Conservation (phyloP, 2,797 vertebrate species). For the Mormyrops boulengeri region DNA sequence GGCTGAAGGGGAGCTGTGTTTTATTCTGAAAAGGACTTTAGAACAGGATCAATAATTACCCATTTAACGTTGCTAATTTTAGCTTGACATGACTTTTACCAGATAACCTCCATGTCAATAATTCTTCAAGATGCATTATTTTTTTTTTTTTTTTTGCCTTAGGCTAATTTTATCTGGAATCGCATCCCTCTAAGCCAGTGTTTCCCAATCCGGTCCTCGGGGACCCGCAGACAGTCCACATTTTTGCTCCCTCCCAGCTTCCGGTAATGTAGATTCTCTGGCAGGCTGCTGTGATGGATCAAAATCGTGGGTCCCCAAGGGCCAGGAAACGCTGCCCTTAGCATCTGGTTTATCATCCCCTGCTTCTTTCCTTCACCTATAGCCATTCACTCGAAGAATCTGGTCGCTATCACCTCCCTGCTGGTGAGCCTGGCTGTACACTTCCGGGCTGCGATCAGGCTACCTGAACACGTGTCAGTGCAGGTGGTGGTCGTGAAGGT, state of each 20-base stretch:
- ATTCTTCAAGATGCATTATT: neutral
- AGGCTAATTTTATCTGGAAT: neutral
- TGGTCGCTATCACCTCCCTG: constrained; percentile 83
- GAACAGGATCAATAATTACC: neutral
- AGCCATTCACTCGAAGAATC: constrained; percentile 91
- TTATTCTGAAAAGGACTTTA: neutral
- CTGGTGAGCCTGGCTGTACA: constrained; percentile 85
- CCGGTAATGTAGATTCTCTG: neutral
- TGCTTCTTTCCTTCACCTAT: neutral
- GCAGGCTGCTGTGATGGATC: neutral
- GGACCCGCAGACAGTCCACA: neutral
- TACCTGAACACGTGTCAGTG: constrained; percentile 85
- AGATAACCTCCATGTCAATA: neutral
- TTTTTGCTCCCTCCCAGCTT: neutral
- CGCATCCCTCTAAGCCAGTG: neutral
- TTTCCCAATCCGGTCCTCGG: neutral
- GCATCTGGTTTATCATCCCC: neutral
- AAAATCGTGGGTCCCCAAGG: neutral
- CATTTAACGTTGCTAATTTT: neutral
- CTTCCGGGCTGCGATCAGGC: constrained; percentile 83
- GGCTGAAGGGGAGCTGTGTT: neutral
- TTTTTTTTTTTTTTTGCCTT: neutral
- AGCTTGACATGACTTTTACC: neutral
- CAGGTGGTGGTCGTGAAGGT: constrained; percentile 90
- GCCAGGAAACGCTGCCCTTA: neutral